Base-by-base conservation (phyloP, 1,140 invertebrate genomes). In the Ips typographus region DNA sequence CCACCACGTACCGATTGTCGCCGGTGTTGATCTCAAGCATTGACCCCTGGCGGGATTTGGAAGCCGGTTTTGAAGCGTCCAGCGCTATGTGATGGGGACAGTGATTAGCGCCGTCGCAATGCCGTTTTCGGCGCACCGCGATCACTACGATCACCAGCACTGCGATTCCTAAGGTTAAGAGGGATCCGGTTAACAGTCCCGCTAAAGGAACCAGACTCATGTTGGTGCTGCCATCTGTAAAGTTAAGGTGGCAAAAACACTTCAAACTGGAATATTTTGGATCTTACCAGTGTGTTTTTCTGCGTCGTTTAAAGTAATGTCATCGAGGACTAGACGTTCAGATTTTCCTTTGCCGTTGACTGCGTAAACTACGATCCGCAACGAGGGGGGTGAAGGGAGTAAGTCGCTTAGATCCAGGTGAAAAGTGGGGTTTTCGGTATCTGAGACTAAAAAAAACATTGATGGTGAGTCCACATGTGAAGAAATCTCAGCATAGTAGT, bases 341-440 rank as follows among this genome's bases (percentile, higher is more conserved):
- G 92, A 94, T 66, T 89, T 87, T 53, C 94, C 94, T 80, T 95
- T 95, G 42, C 90, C 87, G 82, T 96, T 96, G 71, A 88, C 87
- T 44, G 94, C 91, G 79, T 94, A 95, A 65, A 93, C 88, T 58
- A 92, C 85, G 58, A 96, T 83, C 73, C 90, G 86, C 68, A 93
- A 84, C 39, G 88, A 88, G 7, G 86, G 85, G 8, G 79, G 79
- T 4, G 77, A 71, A 5, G 75, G 75, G 4, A 77, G 62, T 55
- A 80, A 58, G 40, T 79, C 79, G 41, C 73, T 73, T 53, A 91
- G 82, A 70, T 90, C 87, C 4, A 84, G 79, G 38, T 89, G 81
- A 79, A 94, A 94, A 38, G 89, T 77, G 0, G 89, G 88, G 42
- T 81, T 73, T 64, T 89, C 87, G 44, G 79, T 75, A 70, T 79